Percentiles rank a stretch among this genome's conserved stretches.
phyloP scores from a whole-genome alignment of 92 coral and sea anemone species.

The Porites lobata region DNA sequence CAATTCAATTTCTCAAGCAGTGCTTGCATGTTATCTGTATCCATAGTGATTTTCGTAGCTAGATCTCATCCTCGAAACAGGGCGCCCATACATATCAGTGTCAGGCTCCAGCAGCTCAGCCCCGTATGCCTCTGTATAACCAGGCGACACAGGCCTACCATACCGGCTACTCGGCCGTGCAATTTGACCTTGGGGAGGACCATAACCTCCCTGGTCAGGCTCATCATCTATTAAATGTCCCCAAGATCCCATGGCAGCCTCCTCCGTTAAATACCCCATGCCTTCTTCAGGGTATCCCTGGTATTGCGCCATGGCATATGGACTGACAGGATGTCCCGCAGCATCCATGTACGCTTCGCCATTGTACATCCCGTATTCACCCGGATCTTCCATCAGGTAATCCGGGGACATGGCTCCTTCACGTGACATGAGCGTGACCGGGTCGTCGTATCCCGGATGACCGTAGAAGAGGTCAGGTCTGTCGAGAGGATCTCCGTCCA shows the following conservation, averaged over 20 bases:
- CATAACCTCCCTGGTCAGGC: constrained; percentile 57
- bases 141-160: constrained; percentile 87
- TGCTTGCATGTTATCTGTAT: constrained; percentile 56
- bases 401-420: constrained; percentile 99
- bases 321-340: constrained; percentile 71
- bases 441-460: constrained; percentile 98
- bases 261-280: constrained; percentile 68
- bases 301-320: constrained; percentile 79
- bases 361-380: constrained; percentile 84
- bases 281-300: constrained; percentile 71
- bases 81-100: constrained; percentile 86
- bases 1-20: background rate
- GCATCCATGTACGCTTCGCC: constrained; percentile 77
- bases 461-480: constrained; percentile 98
- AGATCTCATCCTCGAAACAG: constrained; percentile 79
- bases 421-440: constrained; percentile 95
- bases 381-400: constrained; percentile 85
- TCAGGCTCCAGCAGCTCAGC: constrained; percentile 55
- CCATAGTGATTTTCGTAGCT: constrained; percentile 77
- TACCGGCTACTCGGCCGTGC: constrained; percentile 93
- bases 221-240: constrained; percentile 87
- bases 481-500: constrained; percentile 96
- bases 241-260: constrained; percentile 80
- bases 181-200: constrained; percentile 67
- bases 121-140: constrained; percentile 75